phyloP scores from a whole-genome alignment of 2,797 vertebrate genomes.

The Semaprochilodus insignis region DNA sequence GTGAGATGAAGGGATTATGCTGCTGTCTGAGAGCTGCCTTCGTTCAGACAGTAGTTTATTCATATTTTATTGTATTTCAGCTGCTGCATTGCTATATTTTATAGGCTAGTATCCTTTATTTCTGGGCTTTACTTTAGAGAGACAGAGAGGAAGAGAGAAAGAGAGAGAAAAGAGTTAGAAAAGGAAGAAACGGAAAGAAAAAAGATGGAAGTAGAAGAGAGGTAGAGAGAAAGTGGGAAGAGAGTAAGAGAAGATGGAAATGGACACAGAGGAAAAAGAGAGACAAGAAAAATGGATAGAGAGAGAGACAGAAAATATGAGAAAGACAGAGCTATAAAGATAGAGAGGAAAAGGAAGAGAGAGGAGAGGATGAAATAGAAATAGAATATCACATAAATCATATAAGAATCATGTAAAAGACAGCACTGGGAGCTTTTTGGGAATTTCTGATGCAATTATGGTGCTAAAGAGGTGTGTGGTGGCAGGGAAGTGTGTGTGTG shows the following conservation, averaged over 20 bases:
- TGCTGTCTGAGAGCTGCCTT: conserved; percentile 4
- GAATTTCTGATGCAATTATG: not conserved
- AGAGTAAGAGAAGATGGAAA: no score
- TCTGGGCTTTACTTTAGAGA: not conserved
- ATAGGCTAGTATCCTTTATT: not conserved
- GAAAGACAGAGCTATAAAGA: no score
- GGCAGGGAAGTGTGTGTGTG: not conserved
- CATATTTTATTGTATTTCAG: not conserved
- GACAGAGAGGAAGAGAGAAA: not conserved
- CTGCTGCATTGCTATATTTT: not conserved
- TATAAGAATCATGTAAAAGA: not conserved
- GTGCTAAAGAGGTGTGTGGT: not conserved
- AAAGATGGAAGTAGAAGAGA: not conserved
- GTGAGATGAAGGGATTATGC: conserved; percentile 6
- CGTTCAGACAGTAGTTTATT: not conserved
- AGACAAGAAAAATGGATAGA: no score
- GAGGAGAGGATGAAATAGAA: not conserved
- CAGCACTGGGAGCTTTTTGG: not conserved
- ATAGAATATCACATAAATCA: not conserved
- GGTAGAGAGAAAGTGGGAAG: not conserved
- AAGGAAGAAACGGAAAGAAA: not conserved
- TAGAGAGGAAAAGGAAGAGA: not conserved
- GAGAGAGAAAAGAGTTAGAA: not conserved
- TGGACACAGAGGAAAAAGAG: no score
- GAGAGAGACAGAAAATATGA: no score